phyloP scores from a whole-genome alignment of 2,113 vertebrate species.

The Oryzias celebensis region DNA sequence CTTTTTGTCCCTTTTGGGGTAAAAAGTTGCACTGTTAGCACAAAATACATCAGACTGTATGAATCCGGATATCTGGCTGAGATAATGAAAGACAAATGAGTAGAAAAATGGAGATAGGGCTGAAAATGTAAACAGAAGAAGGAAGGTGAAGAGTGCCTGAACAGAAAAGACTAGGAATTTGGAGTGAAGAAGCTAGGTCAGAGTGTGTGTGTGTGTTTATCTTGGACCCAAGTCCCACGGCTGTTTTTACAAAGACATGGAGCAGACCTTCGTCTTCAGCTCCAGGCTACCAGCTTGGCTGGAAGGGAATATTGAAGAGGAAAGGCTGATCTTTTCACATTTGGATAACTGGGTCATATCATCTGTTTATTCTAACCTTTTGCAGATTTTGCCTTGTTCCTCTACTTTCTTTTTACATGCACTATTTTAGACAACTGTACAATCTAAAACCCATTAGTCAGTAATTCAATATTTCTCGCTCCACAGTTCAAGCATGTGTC shows the following conservation, averaged over 20 bases:
- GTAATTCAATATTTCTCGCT: slow-evolving; percentile 30
- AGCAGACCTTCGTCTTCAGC: slow-evolving; percentile 36
- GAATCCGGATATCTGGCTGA: not conserved
- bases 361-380: slow-evolving; percentile 22
- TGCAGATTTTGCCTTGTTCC: slow-evolving; percentile 8
- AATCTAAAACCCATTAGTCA: slow-evolving; percentile 44
- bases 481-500: slow-evolving; percentile 51
- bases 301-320: slow-evolving; percentile 12
- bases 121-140: slow-evolving; percentile 37
- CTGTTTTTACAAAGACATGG: slow-evolving; percentile 56
- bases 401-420: not conserved
- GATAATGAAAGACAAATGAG: slow-evolving; percentile 31
- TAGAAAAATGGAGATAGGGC: slow-evolving; percentile 28
- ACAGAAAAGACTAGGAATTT: slow-evolving; percentile 64
- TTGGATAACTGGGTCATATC: not conserved
- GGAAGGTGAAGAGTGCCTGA: slow-evolving; percentile 34
- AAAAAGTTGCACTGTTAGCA: slow-evolving; percentile 14
- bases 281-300: slow-evolving; percentile 52
- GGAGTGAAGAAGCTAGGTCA: slow-evolving; percentile 49
- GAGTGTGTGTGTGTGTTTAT: slow-evolving; percentile 66
- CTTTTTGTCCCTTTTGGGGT: no score
- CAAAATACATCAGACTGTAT: slow-evolving; percentile 1
- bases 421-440: no score
- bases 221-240: slow-evolving; percentile 56
- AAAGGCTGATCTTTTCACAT: slow-evolving; percentile 36